Evolutionary conservation across 2,113 vertebrate species (phyloP).

Genomic region (Ailurus styani): DNA sequence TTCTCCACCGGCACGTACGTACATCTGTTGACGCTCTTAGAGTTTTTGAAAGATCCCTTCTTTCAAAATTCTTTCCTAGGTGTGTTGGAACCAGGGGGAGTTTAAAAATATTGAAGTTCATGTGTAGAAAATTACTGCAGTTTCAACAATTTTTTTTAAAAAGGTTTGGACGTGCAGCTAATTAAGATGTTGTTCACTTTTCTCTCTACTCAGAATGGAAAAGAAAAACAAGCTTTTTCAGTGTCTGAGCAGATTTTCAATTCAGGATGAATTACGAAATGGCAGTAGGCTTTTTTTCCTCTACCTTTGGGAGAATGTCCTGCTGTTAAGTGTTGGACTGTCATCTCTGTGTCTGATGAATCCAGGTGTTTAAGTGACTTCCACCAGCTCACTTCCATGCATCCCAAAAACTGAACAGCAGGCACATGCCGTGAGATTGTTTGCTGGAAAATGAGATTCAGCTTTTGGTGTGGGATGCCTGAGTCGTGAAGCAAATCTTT

Average conservation of each 20-base stretch:
- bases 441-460: not conserved
- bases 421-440: not conserved
- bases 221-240: not conserved
- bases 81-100: not conserved
- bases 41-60: too few species aligned
- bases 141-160: not conserved
- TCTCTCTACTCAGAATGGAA: not conserved
- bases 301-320: not conserved
- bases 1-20: not conserved
- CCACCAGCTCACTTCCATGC: not conserved
- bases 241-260: not conserved
- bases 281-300: not conserved
- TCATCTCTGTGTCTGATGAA: not conserved
- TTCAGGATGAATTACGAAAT: not conserved
- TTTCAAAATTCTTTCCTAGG: not conserved
- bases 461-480: not conserved
- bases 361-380: not conserved
- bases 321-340: not conserved
- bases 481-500: not conserved
- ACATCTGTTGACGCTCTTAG: too few species aligned
- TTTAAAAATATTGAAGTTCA: not conserved
- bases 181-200: not conserved
- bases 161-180: not conserved
- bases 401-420: not conserved
- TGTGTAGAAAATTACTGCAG: not conserved